Conservation (phyloP, 2,113 vertebrate species). For the Formicarius rufipectus region DNA sequence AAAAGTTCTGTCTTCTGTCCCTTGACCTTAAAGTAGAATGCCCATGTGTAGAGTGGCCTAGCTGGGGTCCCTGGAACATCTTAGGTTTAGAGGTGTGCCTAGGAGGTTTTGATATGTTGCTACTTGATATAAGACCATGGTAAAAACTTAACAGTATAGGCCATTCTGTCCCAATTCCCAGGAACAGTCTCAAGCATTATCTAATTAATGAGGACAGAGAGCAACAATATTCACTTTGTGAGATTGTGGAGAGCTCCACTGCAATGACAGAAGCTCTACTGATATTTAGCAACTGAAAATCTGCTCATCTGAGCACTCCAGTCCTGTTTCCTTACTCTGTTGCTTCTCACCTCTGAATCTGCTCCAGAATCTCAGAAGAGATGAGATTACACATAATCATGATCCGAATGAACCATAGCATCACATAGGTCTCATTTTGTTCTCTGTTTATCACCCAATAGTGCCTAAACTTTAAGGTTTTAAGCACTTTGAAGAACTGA, state of each 20-base stretch:
- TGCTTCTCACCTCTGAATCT: neutral
- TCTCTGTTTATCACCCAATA: neutral
- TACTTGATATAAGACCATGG: neutral
- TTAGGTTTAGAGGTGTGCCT: neutral
- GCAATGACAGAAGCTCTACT: neutral
- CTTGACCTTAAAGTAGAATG: neutral
- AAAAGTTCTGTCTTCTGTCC: neutral
- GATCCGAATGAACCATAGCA: neutral
- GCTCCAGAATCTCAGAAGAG: neutral
- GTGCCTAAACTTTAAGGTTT: neutral
- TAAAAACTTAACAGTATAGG: neutral
- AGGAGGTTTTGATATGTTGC: neutral
- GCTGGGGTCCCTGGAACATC: neutral
- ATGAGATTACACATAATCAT: rapidly evolving
- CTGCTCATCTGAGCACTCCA: neutral
- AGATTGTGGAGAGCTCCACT: neutral
- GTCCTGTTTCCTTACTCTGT: neutral
- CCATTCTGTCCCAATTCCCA: neutral
- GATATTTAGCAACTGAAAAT: neutral
- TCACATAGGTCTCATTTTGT: neutral
- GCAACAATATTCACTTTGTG: neutral
- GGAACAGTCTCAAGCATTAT: neutral
- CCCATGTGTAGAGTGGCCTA: neutral
- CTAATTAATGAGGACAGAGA: neutral
- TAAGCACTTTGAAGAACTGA: neutral